Conservation (phyloP, 2,888 invertebrate species). For the Amblyteles armatorius region DNA sequence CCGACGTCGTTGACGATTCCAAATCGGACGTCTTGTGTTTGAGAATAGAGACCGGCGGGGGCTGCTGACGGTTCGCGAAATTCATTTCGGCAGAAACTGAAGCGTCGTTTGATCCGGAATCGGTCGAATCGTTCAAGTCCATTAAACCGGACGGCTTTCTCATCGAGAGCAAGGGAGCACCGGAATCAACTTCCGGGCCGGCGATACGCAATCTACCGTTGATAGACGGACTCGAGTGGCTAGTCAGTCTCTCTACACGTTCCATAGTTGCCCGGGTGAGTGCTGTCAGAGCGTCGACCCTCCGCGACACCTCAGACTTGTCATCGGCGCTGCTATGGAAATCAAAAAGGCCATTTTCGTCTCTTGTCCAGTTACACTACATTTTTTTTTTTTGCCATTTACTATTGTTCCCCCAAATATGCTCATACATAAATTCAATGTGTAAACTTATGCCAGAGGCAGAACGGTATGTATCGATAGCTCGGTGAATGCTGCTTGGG, state of each 20-base stretch:
- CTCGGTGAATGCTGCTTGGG: background rate
- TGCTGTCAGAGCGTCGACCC: slow-evolving; percentile 88
- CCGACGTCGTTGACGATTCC: slow-evolving; percentile 77
- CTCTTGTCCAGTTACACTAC: slow-evolving; percentile 12
- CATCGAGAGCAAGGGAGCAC: slow-evolving; percentile 43
- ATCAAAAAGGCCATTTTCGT: slow-evolving; percentile 58
- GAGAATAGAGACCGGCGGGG: slow-evolving; percentile 86
- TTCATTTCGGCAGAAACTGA: slow-evolving; percentile 67
- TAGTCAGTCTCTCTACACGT: slow-evolving; percentile 88
- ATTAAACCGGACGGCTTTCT: slow-evolving; percentile 41
- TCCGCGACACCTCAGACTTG: slow-evolving; percentile 84
- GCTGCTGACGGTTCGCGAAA: slow-evolving; percentile 53
- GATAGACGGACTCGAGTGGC: slow-evolving; percentile 68
- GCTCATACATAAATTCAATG: background rate
- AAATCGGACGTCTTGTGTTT: slow-evolving; percentile 86
- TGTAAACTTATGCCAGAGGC: background rate
- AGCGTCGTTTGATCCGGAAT: slow-evolving; percentile 21
- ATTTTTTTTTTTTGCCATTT: slow-evolving; percentile 4
- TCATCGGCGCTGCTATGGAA: slow-evolving; percentile 68
- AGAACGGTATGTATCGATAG: background rate
- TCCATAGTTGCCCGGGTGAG: slow-evolving; percentile 89
- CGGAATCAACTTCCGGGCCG: slow-evolving; percentile 47
- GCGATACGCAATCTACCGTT: slow-evolving; percentile 62
- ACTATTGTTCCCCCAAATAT: slow-evolving; percentile 1
- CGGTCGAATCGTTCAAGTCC: slow-evolving; percentile 34